phyloP scores from a whole-genome alignment of 2,797 vertebrate species.

The Acipenser ruthenus region DNA sequence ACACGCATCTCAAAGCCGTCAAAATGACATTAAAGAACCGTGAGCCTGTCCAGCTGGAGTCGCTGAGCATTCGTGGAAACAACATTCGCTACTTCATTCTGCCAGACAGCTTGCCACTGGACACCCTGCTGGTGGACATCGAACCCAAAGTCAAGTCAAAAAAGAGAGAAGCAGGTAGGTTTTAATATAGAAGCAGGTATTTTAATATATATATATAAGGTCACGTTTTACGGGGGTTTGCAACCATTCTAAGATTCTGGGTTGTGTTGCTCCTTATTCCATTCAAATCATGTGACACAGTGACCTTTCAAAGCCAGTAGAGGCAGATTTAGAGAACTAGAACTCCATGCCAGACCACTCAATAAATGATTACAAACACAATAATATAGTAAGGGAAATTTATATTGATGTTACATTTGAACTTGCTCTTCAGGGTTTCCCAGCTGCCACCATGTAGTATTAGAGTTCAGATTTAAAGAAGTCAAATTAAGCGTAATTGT shows the following conservation, averaged over 20 bases:
- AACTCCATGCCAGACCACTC: no score
- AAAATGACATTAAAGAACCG: constrained; percentile 97
- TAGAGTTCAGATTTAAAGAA: background rate
- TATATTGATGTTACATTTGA: background rate
- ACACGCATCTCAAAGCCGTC: constrained; percentile 92
- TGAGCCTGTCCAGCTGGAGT: constrained; percentile 93
- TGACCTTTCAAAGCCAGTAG: no score
- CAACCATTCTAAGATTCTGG: background rate
- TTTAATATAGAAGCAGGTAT: no score
- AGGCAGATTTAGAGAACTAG: no score
- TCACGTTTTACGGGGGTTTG: background rate
- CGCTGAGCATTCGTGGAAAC: constrained; percentile 91
- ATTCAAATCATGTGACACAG: no score
- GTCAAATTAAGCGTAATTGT: background rate
- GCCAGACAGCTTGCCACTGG: constrained; percentile 92
- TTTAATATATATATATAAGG: no score
- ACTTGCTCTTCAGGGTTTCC: background rate
- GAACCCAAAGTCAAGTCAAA: constrained; percentile 96
- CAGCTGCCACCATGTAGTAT: background rate
- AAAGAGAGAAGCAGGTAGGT: constrained; percentile 93
- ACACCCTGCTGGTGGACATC: constrained; percentile 91
- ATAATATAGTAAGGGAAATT: no score
- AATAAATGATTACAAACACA: no score
- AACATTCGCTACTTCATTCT: constrained; percentile 98
- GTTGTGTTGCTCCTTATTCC: no score